Evolutionary conservation across 2,888 invertebrate species (phyloP), one percentile per base, ranked within the genome.

Genomic region (Drosophila percnosoma): DNA sequence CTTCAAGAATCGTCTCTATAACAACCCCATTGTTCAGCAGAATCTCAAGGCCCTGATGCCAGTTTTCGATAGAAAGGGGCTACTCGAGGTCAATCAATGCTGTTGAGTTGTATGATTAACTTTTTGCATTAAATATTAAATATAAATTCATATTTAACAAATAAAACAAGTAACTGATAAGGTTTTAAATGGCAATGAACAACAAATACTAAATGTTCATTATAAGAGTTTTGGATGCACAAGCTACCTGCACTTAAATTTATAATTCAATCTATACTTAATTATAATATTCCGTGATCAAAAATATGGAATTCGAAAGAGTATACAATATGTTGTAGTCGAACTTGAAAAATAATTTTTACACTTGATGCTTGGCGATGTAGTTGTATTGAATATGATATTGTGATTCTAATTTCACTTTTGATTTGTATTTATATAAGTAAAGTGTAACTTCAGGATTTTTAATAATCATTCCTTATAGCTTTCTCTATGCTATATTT

Each of bases 1-100:
- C 2, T 93, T 92, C 40, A 93, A 93, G 74, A 87, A 87, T 51
- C 83, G 80, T 5, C 70, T 93, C 15, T 93, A 89, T 48, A 79
- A 75, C n/a, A 93, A 92, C 73, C 83, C 90, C 11, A 83, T 68
- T 51, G 89, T 93, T 0, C 92, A 93, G 49, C 85, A 90, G 38
- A 92, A 92, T 78, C 72, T 93, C 0, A 91, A 87, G 40, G 80
- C 76, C 3, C 62, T 93, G 2, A 69, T 93, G 21, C 93, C 93
- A 0, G 42, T 90, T 15, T 93, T 92, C 33, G 91, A 93, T 61
- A 75, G 77, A 15, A 89, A 78, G 45, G 93, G 93, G 0, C 69
- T 93, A 15, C 74, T 93, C 34, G 93, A 93, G 60, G 68, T 76
- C 3, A 76, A 92, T 69, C 92, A 91, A 67, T 80, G 77, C 60